A percentile compares a stretch with the other conserved stretches of the same genome.
Evolutionary conservation across 2,888 invertebrate species (phyloP).

Genomic region (Phytoseiulus persimilis): DNA sequence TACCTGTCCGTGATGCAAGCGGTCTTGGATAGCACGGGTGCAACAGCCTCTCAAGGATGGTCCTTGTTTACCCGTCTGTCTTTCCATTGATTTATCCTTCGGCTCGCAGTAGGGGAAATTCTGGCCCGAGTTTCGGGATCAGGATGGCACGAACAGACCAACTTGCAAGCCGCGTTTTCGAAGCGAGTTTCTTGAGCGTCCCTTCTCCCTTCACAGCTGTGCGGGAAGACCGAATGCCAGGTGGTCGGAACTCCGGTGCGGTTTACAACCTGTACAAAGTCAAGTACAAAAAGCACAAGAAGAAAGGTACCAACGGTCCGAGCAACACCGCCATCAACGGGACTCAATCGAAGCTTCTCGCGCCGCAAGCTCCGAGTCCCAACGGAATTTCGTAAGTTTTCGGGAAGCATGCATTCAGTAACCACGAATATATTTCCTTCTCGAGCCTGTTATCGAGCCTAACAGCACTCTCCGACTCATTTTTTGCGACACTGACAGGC

Average conservation of each 20-base stretch:
- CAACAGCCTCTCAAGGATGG: background rate
- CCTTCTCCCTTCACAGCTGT: slow-evolving; percentile 62
- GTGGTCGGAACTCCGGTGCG: slow-evolving; percentile 94
- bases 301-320: slow-evolving; percentile 58
- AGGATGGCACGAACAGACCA: background rate
- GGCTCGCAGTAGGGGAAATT: background rate
- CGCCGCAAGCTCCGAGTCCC: slow-evolving; percentile 20
- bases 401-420: too few species aligned
- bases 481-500: background rate
- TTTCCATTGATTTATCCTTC: background rate
- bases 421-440: too few species aligned
- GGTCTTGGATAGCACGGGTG: background rate
- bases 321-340: slow-evolving; percentile 48
- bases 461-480: too few species aligned
- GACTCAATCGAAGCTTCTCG: slow-evolving; percentile 35
- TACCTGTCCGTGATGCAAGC: slow-evolving; percentile 5
- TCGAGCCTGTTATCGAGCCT: too few species aligned
- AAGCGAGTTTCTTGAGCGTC: background rate
- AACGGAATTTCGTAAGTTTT: slow-evolving; percentile 22
- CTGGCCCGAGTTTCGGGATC: background rate
- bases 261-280: slow-evolving; percentile 98
- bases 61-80: background rate
- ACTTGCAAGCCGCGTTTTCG: background rate
- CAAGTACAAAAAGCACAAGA: slow-evolving; percentile 95
- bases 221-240: slow-evolving; percentile 98